Percentiles rank a stretch among this genome's conserved stretches.
phyloP scores from a whole-genome alignment of 2,113 vertebrate genomes.

The Chloebia gouldiae region DNA sequence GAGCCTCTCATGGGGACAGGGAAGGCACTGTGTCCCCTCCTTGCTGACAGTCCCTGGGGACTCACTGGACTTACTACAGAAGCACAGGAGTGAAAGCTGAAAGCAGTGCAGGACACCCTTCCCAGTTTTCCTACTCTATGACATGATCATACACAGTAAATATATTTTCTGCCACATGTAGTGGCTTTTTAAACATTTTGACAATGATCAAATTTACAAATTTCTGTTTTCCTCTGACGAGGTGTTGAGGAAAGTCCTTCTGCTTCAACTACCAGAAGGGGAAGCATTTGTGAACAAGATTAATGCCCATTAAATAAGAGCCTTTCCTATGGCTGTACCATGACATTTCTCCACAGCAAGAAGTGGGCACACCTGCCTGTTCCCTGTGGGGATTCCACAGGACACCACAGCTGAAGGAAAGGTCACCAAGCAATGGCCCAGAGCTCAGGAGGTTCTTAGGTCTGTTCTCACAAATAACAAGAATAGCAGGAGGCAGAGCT shows the following conservation, averaged over 20 bases:
- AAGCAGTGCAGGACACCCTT: background rate
- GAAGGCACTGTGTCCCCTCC: background rate
- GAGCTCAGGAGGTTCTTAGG: background rate
- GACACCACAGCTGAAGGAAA: background rate
- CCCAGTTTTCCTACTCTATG: rapidly evolving
- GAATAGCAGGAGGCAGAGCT: background rate
- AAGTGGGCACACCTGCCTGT: background rate
- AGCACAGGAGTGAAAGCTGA: background rate
- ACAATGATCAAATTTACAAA: background rate
- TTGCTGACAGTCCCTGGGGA: background rate
- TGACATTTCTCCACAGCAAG: background rate
- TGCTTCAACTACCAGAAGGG: background rate
- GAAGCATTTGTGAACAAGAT: background rate
- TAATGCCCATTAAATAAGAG: background rate
- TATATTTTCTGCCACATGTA: background rate
- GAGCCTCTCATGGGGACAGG: background rate
- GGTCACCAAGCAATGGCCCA: background rate
- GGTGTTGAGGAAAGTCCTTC: background rate
- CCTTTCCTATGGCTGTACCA: background rate
- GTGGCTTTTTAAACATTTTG: background rate
- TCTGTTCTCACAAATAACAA: background rate
- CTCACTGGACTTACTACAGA: background rate
- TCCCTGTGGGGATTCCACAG: background rate
- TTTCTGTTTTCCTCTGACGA: background rate
- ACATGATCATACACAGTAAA: background rate